A percentile compares a stretch with the other conserved stretches of the same genome.
Evolutionary conservation across 2,888 invertebrate species (phyloP).

Genomic region (Tenthredo notha): DNA sequence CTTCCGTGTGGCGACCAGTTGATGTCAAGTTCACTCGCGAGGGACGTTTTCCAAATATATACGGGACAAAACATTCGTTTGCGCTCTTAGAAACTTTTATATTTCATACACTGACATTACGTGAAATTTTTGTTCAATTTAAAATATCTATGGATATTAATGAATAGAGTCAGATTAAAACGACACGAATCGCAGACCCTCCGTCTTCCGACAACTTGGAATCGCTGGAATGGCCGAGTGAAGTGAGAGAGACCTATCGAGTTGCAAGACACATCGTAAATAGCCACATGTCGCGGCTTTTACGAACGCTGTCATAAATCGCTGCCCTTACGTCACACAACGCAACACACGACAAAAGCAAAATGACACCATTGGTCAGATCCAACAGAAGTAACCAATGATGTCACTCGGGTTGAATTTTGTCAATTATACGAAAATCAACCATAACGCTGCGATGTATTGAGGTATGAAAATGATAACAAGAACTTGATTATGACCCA

Average conservation of each 20-base stretch:
- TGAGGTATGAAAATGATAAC: not conserved
- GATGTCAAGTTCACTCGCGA: constrained; percentile 66
- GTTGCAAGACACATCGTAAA: constrained; percentile 24
- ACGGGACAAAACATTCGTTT: constrained; percentile 73
- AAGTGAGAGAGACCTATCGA: not conserved
- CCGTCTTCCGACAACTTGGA: constrained; percentile 43
- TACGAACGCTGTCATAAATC: not conserved
- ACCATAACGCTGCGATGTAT: not conserved
- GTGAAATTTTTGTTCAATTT: not conserved
- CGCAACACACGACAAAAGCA: not conserved
- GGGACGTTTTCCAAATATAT: constrained; percentile 61
- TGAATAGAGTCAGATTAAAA: not conserved
- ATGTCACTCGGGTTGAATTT: not conserved
- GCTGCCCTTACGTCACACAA: not conserved
- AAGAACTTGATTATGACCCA: not conserved
- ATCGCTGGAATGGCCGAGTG: constrained; percentile 45
- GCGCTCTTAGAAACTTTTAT: constrained; percentile 43
- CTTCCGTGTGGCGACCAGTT: constrained; percentile 67
- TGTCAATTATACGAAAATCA: not conserved
- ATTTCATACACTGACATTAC: constrained; percentile 40
- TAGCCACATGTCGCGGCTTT: not conserved
- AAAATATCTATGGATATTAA: not conserved
- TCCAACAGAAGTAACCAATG: not conserved
- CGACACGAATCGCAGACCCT: constrained; percentile 18
- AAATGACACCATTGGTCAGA: not conserved